Evolutionary conservation across 2,113 vertebrate genomes (phyloP), one percentile per base, ranked within the genome.

Genomic region (Acrocephalus kingi): DNA sequence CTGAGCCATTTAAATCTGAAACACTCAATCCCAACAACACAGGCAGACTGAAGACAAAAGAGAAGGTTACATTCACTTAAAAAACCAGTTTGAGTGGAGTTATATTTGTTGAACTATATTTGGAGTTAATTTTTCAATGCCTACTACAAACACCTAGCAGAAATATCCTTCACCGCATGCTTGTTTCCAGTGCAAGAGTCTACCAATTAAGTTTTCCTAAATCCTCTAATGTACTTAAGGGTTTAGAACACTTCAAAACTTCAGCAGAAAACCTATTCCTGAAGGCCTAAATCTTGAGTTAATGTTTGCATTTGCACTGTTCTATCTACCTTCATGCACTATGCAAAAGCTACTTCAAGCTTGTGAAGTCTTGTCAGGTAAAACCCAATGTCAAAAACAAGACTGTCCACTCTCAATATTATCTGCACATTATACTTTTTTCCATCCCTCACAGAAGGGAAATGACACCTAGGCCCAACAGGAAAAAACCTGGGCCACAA

Each of bases 401-500:
- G 86, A 66, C 45, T 37, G 46, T 37, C n/a, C 41, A 52, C 56
- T 89, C 66, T 89, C 62, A 54, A 64, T 59, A 58, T 78, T 55
- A 93, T 87, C 91, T 83, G 54, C 9, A 8, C 12, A 73, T 39
- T 69, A 37, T 89, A 30, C 48, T 91, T 51, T 45, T 95, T 95
- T 94, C 94, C 95, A 96, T 82, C 92, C 87, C 59, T 84, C 67
- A 92, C 56, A 84, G 74, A 87, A 77, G 52, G 97, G 96, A 96
- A 96, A 96, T 61, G 68, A 93, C 92, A 97, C 48, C 54, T 71
- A 90, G 31, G 93, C 61, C 68, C 58, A 91, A 96, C 84, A 95
- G 96, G 97, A 97, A 98, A 97, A 96, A 98, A 96, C 76, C 87
- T 94, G 94, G 89, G 92, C 77, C 62, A 22, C 51, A 51, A 79